Evolutionary conservation across 1,140 invertebrate species (phyloP), one percentile per base, ranked within the genome.

Genomic region (Leucophenga varia): DNA sequence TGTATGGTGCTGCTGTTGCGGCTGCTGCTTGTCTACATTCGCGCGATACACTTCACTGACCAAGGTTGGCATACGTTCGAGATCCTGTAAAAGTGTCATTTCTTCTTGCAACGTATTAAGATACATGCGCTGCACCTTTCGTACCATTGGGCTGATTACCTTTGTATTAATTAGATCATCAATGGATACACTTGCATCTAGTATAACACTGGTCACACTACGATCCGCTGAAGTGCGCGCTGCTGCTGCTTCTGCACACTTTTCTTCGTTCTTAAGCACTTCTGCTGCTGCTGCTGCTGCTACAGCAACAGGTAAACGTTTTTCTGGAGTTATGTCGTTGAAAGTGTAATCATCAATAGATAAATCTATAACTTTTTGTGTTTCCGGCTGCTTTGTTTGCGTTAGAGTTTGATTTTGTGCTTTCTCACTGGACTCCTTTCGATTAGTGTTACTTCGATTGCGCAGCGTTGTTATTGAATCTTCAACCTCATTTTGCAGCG

Each of bases 101-200:
- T 59, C 52, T 32, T 60, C 57, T 3, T 45, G 43, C 2, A 63
- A 28, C 44, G 43, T 63, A 19, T 60, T 53, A 3, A 57, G 17
- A 40, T 53, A 60, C 55, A 63, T 57, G 0, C 55, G 60, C 36
- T 60, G 55, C 6, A 63, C 16, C 1, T 56, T 56, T 0, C 60
- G 57, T 21, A 55, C 47, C 45, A 63, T 55, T 6, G 60, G 60
- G 36, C 49, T 47, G 18, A 63, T 59, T 1, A 60, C 48, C 37
- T 57, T 53, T 6, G 38, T 32, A 7, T 42, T 57, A 1, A 63
- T 41, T 19, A 60, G 28, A 34, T 60, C 60, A 32, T 52, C 54
- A 2, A 53, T 25, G 7, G 39, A 52, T 1, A 51, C 43, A n/a
- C n/a, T n/a, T n/a, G n/a, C n/a, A n/a, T n/a, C n/a, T n/a, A n/a